These are phyloP conservation scores for Micropoecilia bifurca DNA, from an alignment of 2,797 vertebrate genomes.

Conservation along the genomic window DNA sequence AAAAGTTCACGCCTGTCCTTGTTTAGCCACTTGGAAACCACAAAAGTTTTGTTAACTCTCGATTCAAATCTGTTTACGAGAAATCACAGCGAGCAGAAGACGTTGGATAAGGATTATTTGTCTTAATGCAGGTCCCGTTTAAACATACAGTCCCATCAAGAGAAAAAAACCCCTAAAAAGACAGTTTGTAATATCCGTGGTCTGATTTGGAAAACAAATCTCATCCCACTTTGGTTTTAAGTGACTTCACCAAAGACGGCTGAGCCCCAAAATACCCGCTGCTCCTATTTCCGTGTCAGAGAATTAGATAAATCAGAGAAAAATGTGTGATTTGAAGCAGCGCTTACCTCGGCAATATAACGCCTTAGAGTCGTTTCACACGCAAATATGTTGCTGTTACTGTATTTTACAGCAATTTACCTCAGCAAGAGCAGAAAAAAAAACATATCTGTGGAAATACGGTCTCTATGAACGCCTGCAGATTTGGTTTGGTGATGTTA, in stretches of 20 bases:
- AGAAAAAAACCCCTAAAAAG: too few species aligned
- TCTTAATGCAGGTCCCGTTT: neutral
- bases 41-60: neutral
- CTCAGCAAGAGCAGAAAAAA: neutral
- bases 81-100: neutral
- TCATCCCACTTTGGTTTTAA: constrained; percentile 4
- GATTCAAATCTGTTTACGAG: neutral
- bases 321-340: neutral
- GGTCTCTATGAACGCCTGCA: neutral
- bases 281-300: neutral
- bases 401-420: neutral
- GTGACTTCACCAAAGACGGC: neutral
- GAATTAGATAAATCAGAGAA: neutral
- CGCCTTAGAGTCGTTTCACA: neutral
- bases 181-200: neutral
- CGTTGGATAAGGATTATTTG: neutral
- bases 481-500: neutral
- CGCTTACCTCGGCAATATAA: neutral
- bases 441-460: neutral
- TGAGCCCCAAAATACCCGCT: neutral
- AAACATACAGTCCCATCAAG: neutral
- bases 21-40: neutral
- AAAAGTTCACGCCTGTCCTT: neutral
- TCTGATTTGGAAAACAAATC: neutral
- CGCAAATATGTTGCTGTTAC: neutral